Percentiles rank a stretch among this genome's conserved stretches.
Conservation (phyloP, 2,797 vertebrate species). For the Sternarchorhynchus goeldii region DNA sequence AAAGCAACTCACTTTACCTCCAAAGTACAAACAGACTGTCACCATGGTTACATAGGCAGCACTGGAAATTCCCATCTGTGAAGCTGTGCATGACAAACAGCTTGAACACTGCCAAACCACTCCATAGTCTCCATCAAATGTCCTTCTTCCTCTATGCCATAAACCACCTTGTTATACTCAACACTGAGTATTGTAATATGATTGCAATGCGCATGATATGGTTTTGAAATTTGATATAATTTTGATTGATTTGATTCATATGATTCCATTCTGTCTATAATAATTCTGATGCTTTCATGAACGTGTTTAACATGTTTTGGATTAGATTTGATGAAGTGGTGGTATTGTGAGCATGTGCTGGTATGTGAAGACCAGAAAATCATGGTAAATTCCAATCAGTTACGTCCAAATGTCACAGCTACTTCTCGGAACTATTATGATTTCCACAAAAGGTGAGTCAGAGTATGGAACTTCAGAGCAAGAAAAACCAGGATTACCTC, state of each 20-base stretch:
- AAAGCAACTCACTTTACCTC: not conserved
- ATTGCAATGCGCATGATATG: no score
- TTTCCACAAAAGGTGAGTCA: slow-evolving; percentile 47
- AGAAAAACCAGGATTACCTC: slow-evolving; percentile 25
- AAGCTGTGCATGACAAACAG: slow-evolving; percentile 33
- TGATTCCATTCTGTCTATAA: no score
- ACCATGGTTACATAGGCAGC: slow-evolving; percentile 18
- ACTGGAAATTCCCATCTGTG: slow-evolving; percentile 48
- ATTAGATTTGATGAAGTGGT: no score
- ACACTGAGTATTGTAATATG: no score
- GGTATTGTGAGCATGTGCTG: no score
- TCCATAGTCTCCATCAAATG: not conserved
- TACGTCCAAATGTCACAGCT: not conserved
- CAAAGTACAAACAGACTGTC: slow-evolving; percentile 43
- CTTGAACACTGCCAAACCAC: slow-evolving; percentile 19
- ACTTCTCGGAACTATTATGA: not conserved
- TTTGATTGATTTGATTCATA: no score
- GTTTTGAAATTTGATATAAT: no score
- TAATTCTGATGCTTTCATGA: no score
- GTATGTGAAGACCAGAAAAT: not conserved
- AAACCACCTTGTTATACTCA: not conserved
- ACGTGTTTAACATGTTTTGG: no score
- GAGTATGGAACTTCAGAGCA: not conserved
- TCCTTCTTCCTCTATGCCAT: not conserved
- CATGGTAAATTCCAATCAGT: not conserved